Percentiles rank a stretch among this genome's conserved stretches.
Evolutionary conservation across 2,888 invertebrate species (phyloP).

Genomic region (Drosophila meridiana): DNA sequence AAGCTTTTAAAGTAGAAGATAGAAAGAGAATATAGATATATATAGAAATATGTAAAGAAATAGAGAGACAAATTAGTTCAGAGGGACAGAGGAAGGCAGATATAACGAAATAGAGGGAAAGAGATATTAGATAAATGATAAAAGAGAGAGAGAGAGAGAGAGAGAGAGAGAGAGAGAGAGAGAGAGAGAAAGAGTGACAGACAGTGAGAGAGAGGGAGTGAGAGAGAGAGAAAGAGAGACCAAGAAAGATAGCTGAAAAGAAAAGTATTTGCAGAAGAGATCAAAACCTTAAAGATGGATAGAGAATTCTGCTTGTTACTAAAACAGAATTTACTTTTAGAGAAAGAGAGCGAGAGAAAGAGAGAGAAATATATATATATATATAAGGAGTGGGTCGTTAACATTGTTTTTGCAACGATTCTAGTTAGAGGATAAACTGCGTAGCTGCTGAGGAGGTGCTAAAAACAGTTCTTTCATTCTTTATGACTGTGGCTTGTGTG

Average conservation of each 20-base stretch:
- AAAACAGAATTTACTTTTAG: not conserved
- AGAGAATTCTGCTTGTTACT: not conserved
- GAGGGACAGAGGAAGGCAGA: not conserved
- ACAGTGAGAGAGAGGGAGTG: not conserved
- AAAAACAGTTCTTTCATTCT: not conserved
- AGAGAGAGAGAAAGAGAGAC: not conserved
- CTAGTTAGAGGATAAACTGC: not conserved
- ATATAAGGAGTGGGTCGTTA: not conserved
- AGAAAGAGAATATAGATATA: no score
- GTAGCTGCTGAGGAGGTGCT: slow-evolving; percentile 4
- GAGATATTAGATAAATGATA: no score
- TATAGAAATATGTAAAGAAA: no score
- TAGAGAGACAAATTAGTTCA: not conserved
- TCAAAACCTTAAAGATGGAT: not conserved
- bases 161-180: not conserved
- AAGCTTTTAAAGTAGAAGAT: no score
- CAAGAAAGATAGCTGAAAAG: not conserved
- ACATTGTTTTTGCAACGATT: not conserved
- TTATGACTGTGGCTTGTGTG: slow-evolving; percentile 6
- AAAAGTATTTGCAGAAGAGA: not conserved
- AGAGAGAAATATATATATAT: not conserved
- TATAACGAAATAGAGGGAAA: not conserved
- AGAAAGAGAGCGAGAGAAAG: not conserved
- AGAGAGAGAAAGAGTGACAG: not conserved
- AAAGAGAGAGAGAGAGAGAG: not conserved